Percentiles rank a stretch among this genome's conserved stretches.
phyloP scores from a whole-genome alignment of 2,888 invertebrate species.

The Agrotis ipsilon region DNA sequence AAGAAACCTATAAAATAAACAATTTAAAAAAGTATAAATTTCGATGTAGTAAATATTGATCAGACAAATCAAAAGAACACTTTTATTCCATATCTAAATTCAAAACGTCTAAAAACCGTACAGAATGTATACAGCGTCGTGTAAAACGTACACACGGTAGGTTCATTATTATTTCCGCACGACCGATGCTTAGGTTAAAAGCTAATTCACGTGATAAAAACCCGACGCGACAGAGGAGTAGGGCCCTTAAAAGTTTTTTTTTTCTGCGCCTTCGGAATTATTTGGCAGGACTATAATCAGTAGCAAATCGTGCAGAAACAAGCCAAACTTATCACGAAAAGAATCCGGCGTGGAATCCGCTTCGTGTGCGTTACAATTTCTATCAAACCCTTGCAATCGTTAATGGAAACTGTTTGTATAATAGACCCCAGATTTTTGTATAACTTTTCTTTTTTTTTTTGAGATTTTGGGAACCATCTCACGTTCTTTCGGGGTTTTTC shows the following conservation, averaged over 20 bases:
- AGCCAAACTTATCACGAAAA: constrained; percentile 77
- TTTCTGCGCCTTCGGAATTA: constrained; percentile 75
- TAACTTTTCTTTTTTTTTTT: constrained; percentile 3
- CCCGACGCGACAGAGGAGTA: constrained; percentile 47
- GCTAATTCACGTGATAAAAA: constrained; percentile 62
- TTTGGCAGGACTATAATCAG: constrained; percentile 80
- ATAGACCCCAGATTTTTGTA: constrained; percentile 37
- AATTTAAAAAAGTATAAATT: no score
- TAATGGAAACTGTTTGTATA: constrained; percentile 59
- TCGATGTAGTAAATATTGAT: no score
- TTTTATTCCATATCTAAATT: background rate
- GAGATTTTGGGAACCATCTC: constrained; percentile 15
- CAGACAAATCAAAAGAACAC: no score
- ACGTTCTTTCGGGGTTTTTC: constrained; percentile 3
- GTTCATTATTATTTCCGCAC: constrained; percentile 61
- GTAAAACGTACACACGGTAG: constrained; percentile 31
- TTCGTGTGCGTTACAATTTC: constrained; percentile 70
- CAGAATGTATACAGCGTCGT: constrained; percentile 10
- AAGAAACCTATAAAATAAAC: no score
- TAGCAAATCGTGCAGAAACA: constrained; percentile 84
- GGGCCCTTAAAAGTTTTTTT: constrained; percentile 68
- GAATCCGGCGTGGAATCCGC: constrained; percentile 78
- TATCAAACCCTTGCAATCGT: constrained; percentile 65
- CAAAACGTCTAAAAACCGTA: background rate
- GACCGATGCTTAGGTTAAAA: constrained; percentile 55